These are phyloP conservation scores for Cheilosia scutellata DNA, from an alignment of 2,888 invertebrate species.

Conservation along the genomic window DNA sequence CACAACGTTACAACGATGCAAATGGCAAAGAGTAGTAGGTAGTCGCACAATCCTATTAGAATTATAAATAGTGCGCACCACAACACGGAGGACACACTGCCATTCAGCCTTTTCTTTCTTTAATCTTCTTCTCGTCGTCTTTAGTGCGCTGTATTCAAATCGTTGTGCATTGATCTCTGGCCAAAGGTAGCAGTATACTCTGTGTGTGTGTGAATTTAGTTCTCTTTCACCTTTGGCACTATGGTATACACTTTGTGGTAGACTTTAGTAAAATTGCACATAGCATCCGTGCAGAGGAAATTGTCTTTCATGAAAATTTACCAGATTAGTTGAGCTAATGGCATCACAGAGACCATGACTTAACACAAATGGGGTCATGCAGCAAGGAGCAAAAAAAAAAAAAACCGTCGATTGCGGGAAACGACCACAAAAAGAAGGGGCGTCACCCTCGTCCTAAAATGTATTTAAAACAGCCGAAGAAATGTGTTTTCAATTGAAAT, in stretches of 20 bases:
- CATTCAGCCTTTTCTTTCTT: conserved; percentile 3
- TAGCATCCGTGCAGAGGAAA: conserved; percentile 7
- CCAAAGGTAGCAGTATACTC: background rate
- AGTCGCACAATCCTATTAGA: conserved; percentile 47
- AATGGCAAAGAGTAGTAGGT: conserved; percentile 24
- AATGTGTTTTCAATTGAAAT: background rate
- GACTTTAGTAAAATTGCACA: background rate
- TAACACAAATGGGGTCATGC: conserved; percentile 25
- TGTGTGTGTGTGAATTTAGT: conserved; percentile 13
- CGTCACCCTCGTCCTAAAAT: background rate
- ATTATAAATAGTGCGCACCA: conserved; percentile 39
- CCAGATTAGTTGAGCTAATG: conserved; percentile 36
- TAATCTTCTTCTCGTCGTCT: conserved; percentile 1
- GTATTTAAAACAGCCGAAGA: background rate
- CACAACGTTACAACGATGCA: conserved; percentile 2
- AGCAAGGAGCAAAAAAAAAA: background rate
- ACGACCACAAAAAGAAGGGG: background rate
- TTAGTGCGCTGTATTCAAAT: background rate
- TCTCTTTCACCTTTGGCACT: conserved; percentile 23
- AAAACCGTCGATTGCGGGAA: background rate
- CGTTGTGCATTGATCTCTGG: conserved; percentile 2
- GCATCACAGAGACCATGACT: conserved; percentile 3
- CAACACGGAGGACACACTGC: conserved; percentile 20
- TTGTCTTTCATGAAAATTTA: conserved; percentile 8
- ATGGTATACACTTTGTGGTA: background rate